Percentiles rank a stretch among this genome's conserved stretches.
Conservation (phyloP, 2,113 vertebrate genomes). For the Cavia porcellus region DNA sequence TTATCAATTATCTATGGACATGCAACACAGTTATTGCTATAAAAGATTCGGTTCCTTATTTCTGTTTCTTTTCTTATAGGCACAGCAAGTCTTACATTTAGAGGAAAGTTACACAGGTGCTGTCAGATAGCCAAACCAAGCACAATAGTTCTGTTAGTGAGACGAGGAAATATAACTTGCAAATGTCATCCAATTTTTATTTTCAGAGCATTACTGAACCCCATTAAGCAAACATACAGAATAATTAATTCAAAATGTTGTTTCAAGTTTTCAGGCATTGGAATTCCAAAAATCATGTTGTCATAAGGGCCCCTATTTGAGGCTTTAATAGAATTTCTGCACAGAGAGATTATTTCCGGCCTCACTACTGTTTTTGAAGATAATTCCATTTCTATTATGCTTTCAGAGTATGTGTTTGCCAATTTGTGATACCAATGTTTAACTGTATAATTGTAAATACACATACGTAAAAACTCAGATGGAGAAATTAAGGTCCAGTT, state of each 20-base stretch:
- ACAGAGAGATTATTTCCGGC: slow-evolving; percentile 22
- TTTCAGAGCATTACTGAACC: slow-evolving; percentile 5
- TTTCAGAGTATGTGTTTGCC: slow-evolving; percentile 49
- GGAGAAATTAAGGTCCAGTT: slow-evolving; percentile 51
- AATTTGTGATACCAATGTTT: slow-evolving; percentile 18
- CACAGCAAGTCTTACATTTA: not conserved
- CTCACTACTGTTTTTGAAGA: not conserved
- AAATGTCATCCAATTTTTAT: slow-evolving; percentile 25
- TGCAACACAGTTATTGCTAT: not conserved
- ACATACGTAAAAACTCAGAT: slow-evolving; percentile 21
- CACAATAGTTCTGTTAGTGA: not conserved
- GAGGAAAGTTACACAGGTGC: not conserved
- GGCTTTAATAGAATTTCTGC: not conserved
- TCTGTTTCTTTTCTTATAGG: slow-evolving; percentile 48
- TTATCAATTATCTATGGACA: slow-evolving; percentile 20
- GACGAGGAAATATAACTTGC: not conserved
- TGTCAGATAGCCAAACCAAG: not conserved
- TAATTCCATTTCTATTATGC: slow-evolving; percentile 55
- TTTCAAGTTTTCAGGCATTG: not conserved
- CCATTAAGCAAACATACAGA: not conserved
- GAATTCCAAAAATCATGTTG: not conserved
- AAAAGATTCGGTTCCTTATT: not conserved
- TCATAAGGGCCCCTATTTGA: not conserved
- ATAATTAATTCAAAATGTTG: slow-evolving; percentile 22
- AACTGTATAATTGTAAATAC: slow-evolving; percentile 66